phyloP scores from a whole-genome alignment of 2,797 vertebrate species.

The Rhinella marina region DNA sequence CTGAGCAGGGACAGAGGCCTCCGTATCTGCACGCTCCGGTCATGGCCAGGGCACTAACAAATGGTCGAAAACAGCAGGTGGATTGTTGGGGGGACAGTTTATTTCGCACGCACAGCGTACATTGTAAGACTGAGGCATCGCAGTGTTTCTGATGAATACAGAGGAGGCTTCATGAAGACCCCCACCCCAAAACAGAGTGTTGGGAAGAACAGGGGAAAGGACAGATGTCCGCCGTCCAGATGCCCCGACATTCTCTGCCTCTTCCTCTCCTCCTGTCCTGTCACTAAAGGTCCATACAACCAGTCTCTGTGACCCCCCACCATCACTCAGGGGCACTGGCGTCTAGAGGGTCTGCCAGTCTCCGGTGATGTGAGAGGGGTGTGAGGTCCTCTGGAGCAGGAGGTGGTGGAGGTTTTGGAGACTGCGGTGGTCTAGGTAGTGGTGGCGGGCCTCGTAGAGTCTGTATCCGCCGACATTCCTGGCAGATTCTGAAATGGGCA shows the following conservation, averaged over 20 bases:
- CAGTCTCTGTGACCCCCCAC: slow-evolving; percentile 9
- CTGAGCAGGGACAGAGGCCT: slow-evolving; percentile 34
- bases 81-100: slow-evolving; percentile 50
- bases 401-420: slow-evolving; percentile 57
- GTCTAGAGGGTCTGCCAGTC: slow-evolving; percentile 59
- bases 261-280: slow-evolving; percentile 42
- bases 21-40: slow-evolving; percentile 29
- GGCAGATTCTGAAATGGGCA: slow-evolving; percentile 89
- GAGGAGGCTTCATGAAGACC: slow-evolving; percentile 55
- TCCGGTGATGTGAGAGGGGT: slow-evolving; percentile 58
- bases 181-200: slow-evolving; percentile 46
- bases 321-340: slow-evolving; percentile 55
- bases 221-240: slow-evolving; percentile 32
- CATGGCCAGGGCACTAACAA: slow-evolving; percentile 38
- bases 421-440: slow-evolving; percentile 58
- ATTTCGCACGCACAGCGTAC: slow-evolving; percentile 64
- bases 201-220: slow-evolving; percentile 29
- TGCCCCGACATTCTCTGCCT: slow-evolving; percentile 26
- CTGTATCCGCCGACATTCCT: slow-evolving; percentile 89
- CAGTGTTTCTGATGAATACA: slow-evolving; percentile 62
- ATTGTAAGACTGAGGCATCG: slow-evolving; percentile 62
- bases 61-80: slow-evolving; percentile 44
- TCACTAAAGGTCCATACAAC: slow-evolving; percentile 50
- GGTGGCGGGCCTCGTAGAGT: slow-evolving; percentile 73
- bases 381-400: slow-evolving; percentile 54